phyloP scores from a whole-genome alignment of 2,888 invertebrate species.

The Meandrusa payeni region DNA sequence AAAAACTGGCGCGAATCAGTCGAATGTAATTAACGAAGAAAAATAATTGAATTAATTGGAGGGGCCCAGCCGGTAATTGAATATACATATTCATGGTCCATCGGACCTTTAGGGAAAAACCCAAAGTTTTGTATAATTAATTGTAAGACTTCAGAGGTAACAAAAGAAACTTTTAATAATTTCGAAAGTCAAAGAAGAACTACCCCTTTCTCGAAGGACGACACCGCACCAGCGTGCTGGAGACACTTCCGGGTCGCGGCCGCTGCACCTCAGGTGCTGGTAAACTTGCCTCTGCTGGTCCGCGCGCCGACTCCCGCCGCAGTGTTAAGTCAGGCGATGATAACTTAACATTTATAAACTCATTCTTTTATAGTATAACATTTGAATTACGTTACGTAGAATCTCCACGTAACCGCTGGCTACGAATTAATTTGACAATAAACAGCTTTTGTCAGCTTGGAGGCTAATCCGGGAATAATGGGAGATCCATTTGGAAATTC shows the following conservation, averaged over 20 bases:
- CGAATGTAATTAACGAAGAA: conserved; percentile 12
- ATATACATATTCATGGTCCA: conserved; percentile 18
- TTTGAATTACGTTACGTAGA: too few relatives aligned
- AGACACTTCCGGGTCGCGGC: too few relatives aligned
- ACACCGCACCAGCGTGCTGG: too few relatives aligned
- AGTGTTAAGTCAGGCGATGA: too few relatives aligned
- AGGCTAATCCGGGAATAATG: conserved; percentile 22
- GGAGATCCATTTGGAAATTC: conserved; percentile 24
- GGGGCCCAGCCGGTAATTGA: conserved; percentile 3
- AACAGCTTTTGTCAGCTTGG: conserved; percentile 23
- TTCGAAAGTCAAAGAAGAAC: too few relatives aligned
- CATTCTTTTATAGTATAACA: too few relatives aligned
- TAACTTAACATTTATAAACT: too few relatives aligned
- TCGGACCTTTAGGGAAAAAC: background rate
- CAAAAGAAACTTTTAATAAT: too few relatives aligned
- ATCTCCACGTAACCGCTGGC: conserved; percentile 1
- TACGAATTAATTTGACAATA: conserved; percentile 20
- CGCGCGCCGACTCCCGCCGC: too few relatives aligned
- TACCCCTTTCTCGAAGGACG: too few relatives aligned
- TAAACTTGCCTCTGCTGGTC: too few relatives aligned
- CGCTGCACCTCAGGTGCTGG: too few relatives aligned
- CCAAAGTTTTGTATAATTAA: conserved; percentile 14
- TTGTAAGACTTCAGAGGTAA: background rate
- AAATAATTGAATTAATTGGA: conserved; percentile 9
- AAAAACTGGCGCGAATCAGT: background rate